phyloP scores from a whole-genome alignment of 2,113 vertebrate species.

The Euleptes europaea region DNA sequence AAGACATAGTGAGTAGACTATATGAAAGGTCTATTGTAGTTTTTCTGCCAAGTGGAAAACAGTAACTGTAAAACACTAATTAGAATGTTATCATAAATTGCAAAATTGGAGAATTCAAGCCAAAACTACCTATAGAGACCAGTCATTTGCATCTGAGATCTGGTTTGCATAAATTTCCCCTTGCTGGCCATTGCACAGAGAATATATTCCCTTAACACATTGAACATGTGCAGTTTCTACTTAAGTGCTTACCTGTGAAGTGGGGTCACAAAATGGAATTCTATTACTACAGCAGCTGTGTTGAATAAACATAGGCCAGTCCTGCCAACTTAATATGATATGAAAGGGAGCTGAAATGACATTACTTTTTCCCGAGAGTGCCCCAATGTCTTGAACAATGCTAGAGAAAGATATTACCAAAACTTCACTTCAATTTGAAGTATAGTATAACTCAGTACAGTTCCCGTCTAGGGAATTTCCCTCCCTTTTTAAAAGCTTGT shows the following conservation, averaged over 20 bases:
- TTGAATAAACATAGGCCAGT: slow-evolving; percentile 19
- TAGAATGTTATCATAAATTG: slow-evolving; percentile 51
- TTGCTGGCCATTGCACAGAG: slow-evolving; percentile 35
- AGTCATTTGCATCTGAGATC: slow-evolving; percentile 39
- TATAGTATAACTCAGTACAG: background rate
- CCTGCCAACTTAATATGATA: slow-evolving; percentile 9
- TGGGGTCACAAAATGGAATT: slow-evolving; percentile 13
- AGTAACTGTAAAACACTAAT: slow-evolving; percentile 41
- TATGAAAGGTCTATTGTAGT: slow-evolving; percentile 55
- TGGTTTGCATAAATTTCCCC: slow-evolving; percentile 50
- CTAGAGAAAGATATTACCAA: background rate
- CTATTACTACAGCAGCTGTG: background rate
- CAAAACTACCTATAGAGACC: slow-evolving; percentile 46
- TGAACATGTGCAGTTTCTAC: slow-evolving; percentile 22
- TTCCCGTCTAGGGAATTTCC: background rate
- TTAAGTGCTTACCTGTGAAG: slow-evolving; percentile 31
- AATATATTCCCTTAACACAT: slow-evolving; percentile 30
- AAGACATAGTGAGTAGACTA: slow-evolving; percentile 50
- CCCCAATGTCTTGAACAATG: slow-evolving; percentile 12
- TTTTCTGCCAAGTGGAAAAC: slow-evolving; percentile 57
- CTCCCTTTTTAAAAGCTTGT: background rate
- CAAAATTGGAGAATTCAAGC: slow-evolving; percentile 47
- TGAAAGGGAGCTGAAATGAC: background rate
- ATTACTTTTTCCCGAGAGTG: background rate
- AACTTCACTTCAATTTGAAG: background rate